These are phyloP conservation scores for Cepphus grylle DNA, from an alignment of 2,113 vertebrate genomes.

Conservation along the genomic window DNA sequence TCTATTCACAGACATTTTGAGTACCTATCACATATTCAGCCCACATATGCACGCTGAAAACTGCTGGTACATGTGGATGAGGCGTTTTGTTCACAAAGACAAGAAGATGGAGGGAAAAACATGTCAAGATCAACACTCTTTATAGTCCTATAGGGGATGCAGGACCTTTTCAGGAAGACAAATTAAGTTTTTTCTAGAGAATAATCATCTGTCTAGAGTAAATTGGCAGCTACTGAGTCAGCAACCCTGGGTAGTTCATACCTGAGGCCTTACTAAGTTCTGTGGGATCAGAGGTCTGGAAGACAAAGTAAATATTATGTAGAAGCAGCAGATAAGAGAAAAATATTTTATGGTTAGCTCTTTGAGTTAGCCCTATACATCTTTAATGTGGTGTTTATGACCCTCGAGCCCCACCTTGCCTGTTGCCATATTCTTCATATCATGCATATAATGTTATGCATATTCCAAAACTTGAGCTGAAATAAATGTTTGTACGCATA, in stretches of 20 bases:
- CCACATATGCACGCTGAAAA: neutral
- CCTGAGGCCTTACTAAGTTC: neutral
- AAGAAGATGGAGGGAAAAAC: neutral
- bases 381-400: neutral
- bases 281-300: neutral
- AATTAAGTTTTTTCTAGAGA: neutral
- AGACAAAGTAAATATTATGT: neutral
- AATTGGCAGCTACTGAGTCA: neutral
- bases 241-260: neutral
- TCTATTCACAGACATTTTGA: neutral
- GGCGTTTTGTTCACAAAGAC: neutral
- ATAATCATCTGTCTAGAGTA: neutral
- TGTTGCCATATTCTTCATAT: neutral
- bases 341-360: neutral
- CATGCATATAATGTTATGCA: fast-evolving
- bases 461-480: neutral
- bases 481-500: neutral
- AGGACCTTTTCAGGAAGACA: neutral
- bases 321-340: neutral
- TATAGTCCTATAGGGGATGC: neutral
- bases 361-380: neutral
- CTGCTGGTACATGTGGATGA: neutral
- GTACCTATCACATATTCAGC: neutral
- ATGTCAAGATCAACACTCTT: neutral
- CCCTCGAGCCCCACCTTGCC: neutral